These are phyloP conservation scores for Aspidoscelis tigris DNA, from an alignment of 2,113 vertebrate genomes.

Conservation along the genomic window DNA sequence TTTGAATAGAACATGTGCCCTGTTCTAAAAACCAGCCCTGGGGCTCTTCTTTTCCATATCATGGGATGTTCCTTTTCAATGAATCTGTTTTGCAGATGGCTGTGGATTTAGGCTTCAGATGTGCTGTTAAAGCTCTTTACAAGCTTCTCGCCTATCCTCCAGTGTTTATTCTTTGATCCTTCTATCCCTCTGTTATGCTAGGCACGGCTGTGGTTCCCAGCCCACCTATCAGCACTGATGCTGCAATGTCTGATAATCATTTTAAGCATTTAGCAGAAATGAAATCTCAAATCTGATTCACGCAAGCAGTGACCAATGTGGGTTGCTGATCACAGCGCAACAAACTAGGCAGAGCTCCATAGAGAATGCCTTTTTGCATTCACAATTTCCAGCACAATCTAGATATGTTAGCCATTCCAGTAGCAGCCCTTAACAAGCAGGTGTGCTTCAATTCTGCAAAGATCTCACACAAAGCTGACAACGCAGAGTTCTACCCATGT, in stretches of 20 bases:
- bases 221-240: background rate
- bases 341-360: background rate
- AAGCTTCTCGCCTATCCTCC: background rate
- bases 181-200: background rate
- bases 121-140: slow-evolving; percentile 8
- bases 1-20: slow-evolving; percentile 1
- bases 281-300: background rate
- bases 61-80: slow-evolving; percentile 18
- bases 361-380: background rate
- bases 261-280: slow-evolving; percentile 10
- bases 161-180: background rate
- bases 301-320: background rate
- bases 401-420: background rate
- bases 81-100: background rate
- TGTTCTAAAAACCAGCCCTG: background rate
- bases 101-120: slow-evolving; percentile 20
- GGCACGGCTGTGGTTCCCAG: background rate
- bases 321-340: background rate
- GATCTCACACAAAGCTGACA: background rate
- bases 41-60: slow-evolving; percentile 20
- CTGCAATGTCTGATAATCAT: background rate
- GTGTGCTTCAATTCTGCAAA: background rate
- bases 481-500: background rate
- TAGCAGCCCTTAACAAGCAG: background rate
- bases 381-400: background rate